Conservation (phyloP, 2,888 invertebrate species). For the Salpingus planirostris region DNA sequence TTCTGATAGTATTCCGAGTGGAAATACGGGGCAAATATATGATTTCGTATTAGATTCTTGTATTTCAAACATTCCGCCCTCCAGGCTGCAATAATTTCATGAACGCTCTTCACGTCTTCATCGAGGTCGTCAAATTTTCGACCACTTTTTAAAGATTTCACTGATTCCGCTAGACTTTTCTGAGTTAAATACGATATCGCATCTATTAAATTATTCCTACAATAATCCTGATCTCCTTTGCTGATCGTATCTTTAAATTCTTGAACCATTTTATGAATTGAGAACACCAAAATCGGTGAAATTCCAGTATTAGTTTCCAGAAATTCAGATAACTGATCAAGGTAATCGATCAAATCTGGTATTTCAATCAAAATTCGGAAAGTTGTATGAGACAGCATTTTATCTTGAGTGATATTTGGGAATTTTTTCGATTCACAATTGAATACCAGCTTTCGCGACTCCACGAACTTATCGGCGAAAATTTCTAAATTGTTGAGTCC, state of each 20-base stretch:
- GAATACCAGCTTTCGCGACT: too few relatives aligned
- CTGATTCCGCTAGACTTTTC: too few relatives aligned
- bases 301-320: conserved; percentile 1
- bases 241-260: background rate
- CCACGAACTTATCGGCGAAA: too few relatives aligned
- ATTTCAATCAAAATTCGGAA: conserved; percentile 6
- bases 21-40: conserved; percentile 21
- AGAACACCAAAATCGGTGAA: background rate
- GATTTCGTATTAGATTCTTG: conserved; percentile 14
- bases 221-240: background rate
- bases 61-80: conserved; percentile 14
- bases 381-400: conserved; percentile 3
- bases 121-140: conserved; percentile 1
- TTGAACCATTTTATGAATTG: conserved; percentile 1
- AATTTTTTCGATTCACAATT: too few relatives aligned
- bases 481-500: conserved; percentile 7
- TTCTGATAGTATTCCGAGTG: conserved; percentile 17
- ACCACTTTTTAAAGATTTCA: too few relatives aligned
- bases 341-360: conserved; percentile 3
- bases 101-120: conserved; percentile 1
- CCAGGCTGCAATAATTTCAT: conserved; percentile 20
- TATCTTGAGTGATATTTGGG: background rate
- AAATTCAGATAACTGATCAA: conserved; percentile 2
- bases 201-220: conserved; percentile 1
- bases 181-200: too few relatives aligned